phyloP scores from a whole-genome alignment of 2,888 invertebrate species.

The Selenia dentaria region DNA sequence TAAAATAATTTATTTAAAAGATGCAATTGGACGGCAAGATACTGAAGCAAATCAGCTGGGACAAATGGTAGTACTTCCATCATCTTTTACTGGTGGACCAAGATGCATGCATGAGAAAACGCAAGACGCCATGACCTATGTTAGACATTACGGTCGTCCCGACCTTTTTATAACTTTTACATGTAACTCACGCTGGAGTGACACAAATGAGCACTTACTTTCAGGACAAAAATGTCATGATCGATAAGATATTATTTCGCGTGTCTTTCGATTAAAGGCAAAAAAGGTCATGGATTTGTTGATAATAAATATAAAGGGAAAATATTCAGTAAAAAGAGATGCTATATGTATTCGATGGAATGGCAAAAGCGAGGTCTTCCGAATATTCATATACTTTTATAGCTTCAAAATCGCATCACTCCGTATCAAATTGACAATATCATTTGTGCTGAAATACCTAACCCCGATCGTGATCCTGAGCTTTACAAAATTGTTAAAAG shows the following conservation, averaged over 20 bases:
- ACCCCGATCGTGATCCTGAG: conserved; percentile 22
- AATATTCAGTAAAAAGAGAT: conserved; percentile 35
- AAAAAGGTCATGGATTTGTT: too few species aligned
- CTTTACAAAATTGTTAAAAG: conserved; percentile 32
- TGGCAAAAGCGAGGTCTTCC: conserved; percentile 38
- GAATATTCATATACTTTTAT: conserved; percentile 33
- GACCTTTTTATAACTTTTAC: conserved; percentile 37
- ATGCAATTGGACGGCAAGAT: conserved; percentile 11
- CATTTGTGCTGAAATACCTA: conserved; percentile 39
- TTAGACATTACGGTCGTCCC: conserved; percentile 44
- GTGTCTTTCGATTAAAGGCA: too few species aligned
- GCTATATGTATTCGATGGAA: conserved; percentile 34
- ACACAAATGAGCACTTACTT: conserved; percentile 28
- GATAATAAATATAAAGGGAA: too few species aligned
- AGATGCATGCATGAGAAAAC: conserved; percentile 40
- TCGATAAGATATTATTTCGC: conserved; percentile 1
- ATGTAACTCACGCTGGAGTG: conserved; percentile 34
- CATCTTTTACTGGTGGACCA: conserved; percentile 37
- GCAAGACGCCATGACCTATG: conserved; percentile 46
- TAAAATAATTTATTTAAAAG: conserved; percentile 29
- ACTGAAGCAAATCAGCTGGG: conserved; percentile 21
- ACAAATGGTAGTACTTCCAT: conserved; percentile 17
- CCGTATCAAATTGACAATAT: conserved; percentile 35
- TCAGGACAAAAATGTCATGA: conserved; percentile 4
- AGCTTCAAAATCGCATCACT: conserved; percentile 29